Percentiles rank a stretch among this genome's conserved stretches.
Conservation (phyloP, 2,797 vertebrate species). For the Bryconaethiops microstoma region DNA sequence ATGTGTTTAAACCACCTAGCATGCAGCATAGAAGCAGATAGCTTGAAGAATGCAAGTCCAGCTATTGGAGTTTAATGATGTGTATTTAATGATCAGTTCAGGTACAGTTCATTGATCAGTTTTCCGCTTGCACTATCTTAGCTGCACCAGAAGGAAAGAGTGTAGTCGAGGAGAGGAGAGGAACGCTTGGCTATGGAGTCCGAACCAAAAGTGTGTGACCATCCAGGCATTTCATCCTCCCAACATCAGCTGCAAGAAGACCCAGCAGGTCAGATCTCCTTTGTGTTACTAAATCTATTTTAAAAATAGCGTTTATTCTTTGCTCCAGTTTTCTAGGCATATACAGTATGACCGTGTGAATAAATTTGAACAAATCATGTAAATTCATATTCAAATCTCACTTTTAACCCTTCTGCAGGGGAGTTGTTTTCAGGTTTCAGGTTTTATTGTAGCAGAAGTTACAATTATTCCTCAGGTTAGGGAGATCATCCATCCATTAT, state of each 20-base stretch:
- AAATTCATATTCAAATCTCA: too few species aligned
- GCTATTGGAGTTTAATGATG: background rate
- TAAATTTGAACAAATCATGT: too few species aligned
- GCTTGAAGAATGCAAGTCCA: background rate
- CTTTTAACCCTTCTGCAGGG: too few species aligned
- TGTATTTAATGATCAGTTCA: background rate
- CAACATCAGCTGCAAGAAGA: conserved; percentile 86
- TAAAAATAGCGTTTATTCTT: background rate
- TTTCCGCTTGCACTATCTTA: conserved; percentile 59
- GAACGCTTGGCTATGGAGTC: conserved; percentile 93
- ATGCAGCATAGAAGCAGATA: background rate
- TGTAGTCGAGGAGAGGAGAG: conserved; percentile 76
- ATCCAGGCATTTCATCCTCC: conserved; percentile 80
- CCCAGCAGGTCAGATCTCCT: conserved; percentile 13
- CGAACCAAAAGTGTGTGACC: conserved; percentile 80
- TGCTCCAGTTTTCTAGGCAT: background rate
- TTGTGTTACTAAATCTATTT: background rate
- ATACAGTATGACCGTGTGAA: background rate
- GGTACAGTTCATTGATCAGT: background rate
- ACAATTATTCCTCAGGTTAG: too few species aligned
- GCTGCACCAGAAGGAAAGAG: conserved; percentile 85
- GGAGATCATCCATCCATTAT: too few species aligned
- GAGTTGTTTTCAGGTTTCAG: too few species aligned
- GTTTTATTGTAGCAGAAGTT: too few species aligned
- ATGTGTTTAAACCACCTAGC: background rate